These are phyloP conservation scores for Melinopterus prodromus DNA, from an alignment of 2,888 invertebrate genomes.

Conservation along the genomic window DNA sequence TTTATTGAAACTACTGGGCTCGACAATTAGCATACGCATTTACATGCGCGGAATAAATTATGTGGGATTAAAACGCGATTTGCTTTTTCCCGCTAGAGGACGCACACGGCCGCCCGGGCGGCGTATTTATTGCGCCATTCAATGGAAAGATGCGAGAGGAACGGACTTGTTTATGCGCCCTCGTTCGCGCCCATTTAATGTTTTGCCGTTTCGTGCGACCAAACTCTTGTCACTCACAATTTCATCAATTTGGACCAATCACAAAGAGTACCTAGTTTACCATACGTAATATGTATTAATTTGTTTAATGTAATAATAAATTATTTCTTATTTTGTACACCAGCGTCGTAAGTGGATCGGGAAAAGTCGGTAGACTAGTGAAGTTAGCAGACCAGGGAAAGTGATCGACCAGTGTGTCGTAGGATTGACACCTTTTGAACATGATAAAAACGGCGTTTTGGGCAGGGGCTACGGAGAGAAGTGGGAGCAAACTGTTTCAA, in stretches of 20 bases:
- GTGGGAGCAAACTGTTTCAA: no score
- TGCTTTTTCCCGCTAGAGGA: constrained; percentile 21
- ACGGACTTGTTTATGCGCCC: constrained; percentile 4
- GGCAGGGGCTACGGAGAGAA: no score
- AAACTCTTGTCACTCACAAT: not conserved
- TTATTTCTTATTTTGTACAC: no score
- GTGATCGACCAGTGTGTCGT: no score
- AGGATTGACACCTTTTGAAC: no score
- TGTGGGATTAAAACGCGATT: constrained; percentile 20
- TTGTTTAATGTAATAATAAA: no score
- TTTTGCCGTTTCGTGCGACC: not conserved
- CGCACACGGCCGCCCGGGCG: constrained; percentile 7
- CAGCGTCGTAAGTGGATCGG: no score
- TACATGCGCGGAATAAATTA: constrained; percentile 19
- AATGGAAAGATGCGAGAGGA: constrained; percentile 4
- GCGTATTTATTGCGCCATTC: constrained; percentile 10
- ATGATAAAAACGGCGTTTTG: no score
- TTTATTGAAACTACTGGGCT: not conserved
- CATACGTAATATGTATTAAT: no score
- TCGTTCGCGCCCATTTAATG: constrained; percentile 4
- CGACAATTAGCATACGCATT: constrained; percentile 4
- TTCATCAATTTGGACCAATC: not conserved
- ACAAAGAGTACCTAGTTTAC: no score
- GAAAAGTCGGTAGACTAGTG: no score
- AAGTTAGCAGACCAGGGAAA: no score